A percentile compares a stretch with the other conserved stretches of the same genome.
Conservation (phyloP, 2,797 vertebrate species). For the Tinamus major region DNA sequence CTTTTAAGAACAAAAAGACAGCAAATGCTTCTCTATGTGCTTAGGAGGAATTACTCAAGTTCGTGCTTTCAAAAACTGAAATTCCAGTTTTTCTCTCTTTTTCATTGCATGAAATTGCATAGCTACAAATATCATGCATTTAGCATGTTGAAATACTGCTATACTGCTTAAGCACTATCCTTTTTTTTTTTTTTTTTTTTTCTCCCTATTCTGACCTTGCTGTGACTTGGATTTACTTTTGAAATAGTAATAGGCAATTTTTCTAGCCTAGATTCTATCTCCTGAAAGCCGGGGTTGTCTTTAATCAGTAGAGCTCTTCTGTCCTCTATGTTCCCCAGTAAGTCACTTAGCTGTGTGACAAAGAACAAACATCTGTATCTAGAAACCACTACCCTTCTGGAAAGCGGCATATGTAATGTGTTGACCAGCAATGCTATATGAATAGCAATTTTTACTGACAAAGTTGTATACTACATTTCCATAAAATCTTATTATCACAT, state of each 20-base stretch:
- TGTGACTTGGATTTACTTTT: slow-evolving; percentile 82
- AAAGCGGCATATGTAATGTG: slow-evolving; percentile 2
- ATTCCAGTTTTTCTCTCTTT: neutral
- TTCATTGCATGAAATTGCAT: neutral
- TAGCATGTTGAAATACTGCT: neutral
- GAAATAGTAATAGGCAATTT: slow-evolving; percentile 80
- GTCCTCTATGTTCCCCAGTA: slow-evolving; percentile 68
- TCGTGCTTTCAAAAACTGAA: neutral
- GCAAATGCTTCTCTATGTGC: neutral
- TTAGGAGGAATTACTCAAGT: neutral
- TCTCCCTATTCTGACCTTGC: slow-evolving; percentile 75
- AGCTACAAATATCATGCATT: neutral
- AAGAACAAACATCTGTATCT: neutral
- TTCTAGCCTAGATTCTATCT: slow-evolving; percentile 83
- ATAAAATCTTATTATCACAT: neutral
- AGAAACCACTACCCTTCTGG: neutral
- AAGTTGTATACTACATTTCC: neutral
- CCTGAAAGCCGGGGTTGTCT: slow-evolving; percentile 79
- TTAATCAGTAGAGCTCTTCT: slow-evolving; percentile 77
- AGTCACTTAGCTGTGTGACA: slow-evolving; percentile 70
- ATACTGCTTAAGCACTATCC: neutral
- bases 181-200: neutral
- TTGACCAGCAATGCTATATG: slow-evolving; percentile 16
- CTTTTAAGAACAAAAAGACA: neutral
- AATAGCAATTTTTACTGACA: slow-evolving; percentile 8